These are phyloP conservation scores for Lepidurus packardi DNA, from an alignment of 1,140 invertebrate species.

Conservation along the genomic window DNA sequence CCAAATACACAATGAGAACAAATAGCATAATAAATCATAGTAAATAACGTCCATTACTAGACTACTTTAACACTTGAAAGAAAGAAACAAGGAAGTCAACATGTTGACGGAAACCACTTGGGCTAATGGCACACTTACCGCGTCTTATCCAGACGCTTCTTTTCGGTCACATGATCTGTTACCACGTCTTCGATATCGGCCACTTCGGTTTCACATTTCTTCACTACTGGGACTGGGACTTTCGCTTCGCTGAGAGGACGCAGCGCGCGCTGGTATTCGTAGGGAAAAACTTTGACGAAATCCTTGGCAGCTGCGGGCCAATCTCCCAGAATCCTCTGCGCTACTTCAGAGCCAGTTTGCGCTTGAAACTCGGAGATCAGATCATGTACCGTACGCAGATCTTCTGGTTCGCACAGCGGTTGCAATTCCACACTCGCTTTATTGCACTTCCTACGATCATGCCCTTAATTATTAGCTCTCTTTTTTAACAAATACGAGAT, in stretches of 20 bases:
- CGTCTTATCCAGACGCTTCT: slow-evolving; percentile 60
- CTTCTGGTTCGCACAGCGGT: slow-evolving; percentile 68
- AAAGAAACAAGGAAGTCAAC: not conserved
- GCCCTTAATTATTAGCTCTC: not conserved
- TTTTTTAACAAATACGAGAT: not conserved
- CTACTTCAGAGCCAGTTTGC: slow-evolving; percentile 84
- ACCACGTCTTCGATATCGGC: slow-evolving; percentile 85
- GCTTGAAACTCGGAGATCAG: slow-evolving; percentile 80
- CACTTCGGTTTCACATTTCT: slow-evolving; percentile 47
- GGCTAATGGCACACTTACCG: slow-evolving; percentile 29
- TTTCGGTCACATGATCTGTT: slow-evolving; percentile 63
- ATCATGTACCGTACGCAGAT: slow-evolving; percentile 70
- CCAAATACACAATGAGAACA: not conserved
- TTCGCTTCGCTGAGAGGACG: slow-evolving; percentile 59
- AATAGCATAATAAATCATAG: not conserved
- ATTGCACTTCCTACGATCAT: slow-evolving; percentile 63
- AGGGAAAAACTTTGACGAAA: slow-evolving; percentile 96
- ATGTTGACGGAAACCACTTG: not conserved
- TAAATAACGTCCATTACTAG: too few relatives aligned
- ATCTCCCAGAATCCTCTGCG: slow-evolving; percentile 66
- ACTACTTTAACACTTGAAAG: not conserved
- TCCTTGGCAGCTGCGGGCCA: slow-evolving; percentile 73
- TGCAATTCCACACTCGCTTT: slow-evolving; percentile 82
- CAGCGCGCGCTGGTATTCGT: slow-evolving; percentile 89
- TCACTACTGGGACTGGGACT: slow-evolving; percentile 43